Evolutionary conservation across 1,140 invertebrate genomes (phyloP).

Genomic region (Lasaia peninsularis): DNA sequence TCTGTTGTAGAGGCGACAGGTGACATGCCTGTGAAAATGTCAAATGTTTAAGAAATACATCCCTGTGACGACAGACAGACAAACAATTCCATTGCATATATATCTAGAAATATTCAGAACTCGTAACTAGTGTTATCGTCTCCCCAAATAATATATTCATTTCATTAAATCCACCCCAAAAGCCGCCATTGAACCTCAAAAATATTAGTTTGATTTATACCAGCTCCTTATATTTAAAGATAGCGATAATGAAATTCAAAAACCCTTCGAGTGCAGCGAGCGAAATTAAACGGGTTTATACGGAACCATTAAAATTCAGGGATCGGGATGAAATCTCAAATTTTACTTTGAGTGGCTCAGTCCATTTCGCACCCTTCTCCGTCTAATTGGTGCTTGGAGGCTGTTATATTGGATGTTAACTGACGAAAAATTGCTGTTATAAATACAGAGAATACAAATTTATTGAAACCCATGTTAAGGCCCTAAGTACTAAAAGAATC

Average conservation of each 20-base stretch:
- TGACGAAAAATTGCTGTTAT: too few relatives aligned
- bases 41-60: too few relatives aligned
- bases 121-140: too few relatives aligned
- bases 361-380: conserved; percentile 4
- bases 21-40: too few relatives aligned
- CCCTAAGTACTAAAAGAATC: too few relatives aligned
- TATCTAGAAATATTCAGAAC: too few relatives aligned
- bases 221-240: conserved; percentile 16
- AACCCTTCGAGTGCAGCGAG: conserved; percentile 23
- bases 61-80: too few relatives aligned
- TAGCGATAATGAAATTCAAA: conserved; percentile 19
- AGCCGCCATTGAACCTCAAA: conserved; percentile 2
- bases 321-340: conserved; percentile 34
- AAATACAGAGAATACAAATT: too few relatives aligned
- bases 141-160: neutral
- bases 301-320: conserved; percentile 37
- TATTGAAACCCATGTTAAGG: neutral
- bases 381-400: conserved; percentile 3
- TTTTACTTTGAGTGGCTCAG: conserved; percentile 29
- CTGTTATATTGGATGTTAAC: neutral
- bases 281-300: conserved; percentile 33
- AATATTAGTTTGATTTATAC: conserved; percentile 12
- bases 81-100: too few relatives aligned
- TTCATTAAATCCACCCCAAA: conserved; percentile 1
- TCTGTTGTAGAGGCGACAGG: too few relatives aligned